Evolutionary conservation across 2,113 vertebrate species (phyloP).

Genomic region (Lonchura striata): DNA sequence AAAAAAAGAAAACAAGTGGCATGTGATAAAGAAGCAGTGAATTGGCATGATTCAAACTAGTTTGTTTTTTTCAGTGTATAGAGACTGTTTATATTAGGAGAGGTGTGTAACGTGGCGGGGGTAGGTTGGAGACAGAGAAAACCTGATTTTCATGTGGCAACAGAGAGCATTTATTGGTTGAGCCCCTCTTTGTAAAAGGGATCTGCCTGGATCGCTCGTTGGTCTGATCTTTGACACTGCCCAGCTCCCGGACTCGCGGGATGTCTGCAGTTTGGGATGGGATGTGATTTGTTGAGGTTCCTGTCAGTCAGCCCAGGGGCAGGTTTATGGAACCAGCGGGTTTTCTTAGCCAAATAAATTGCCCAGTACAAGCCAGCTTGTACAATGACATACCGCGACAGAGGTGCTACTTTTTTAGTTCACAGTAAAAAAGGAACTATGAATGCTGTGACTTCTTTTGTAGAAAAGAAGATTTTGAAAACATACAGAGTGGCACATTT

Average conservation of each 20-base stretch:
- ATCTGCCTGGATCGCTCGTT: neutral
- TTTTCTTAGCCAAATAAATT: neutral
- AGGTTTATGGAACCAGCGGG: neutral
- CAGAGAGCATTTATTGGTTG: neutral
- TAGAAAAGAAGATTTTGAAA: conserved; percentile 9
- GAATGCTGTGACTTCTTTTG: neutral
- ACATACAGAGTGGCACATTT: neutral
- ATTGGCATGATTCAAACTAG: neutral
- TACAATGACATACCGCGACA: neutral
- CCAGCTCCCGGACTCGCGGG: accelerated
- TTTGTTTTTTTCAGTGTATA: neutral
- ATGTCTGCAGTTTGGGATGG: neutral
- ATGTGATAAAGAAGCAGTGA: neutral
- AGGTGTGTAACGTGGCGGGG: neutral
- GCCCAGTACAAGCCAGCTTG: neutral
- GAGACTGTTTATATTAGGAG: neutral
- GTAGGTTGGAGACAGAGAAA: neutral
- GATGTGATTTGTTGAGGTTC: neutral
- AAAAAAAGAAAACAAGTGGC: no score
- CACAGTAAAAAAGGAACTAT: neutral
- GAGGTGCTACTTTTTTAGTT: neutral
- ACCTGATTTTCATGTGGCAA: no score
- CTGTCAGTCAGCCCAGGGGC: neutral
- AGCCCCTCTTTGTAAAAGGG: neutral
- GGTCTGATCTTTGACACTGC: neutral